Evolutionary conservation across 1,140 invertebrate genomes (phyloP).

Genomic region (Halictus rubicundus): DNA sequence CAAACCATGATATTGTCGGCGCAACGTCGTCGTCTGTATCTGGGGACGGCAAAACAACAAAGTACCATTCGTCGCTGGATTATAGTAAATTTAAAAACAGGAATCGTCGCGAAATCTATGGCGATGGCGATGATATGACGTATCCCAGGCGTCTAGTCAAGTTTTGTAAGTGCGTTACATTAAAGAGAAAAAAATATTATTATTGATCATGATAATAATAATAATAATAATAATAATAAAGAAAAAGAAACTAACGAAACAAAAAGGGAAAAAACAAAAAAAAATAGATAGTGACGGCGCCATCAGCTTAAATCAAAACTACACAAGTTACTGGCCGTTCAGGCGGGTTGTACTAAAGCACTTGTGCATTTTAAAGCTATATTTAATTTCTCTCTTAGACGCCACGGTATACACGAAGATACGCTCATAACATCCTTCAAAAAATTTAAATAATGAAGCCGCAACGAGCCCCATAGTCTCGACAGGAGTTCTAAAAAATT

Average conservation of each 20-base stretch:
- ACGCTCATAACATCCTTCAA: constrained; percentile 56
- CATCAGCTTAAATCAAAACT: constrained; percentile 42
- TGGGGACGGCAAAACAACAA: constrained; percentile 79
- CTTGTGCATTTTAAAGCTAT: constrained; percentile 55
- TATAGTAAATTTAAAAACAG: constrained; percentile 66
- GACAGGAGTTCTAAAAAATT: constrained; percentile 78
- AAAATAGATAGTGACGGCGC: constrained; percentile 19
- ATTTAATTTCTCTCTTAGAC: constrained; percentile 18
- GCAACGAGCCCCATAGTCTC: constrained; percentile 73
- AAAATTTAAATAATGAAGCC: constrained; percentile 71
- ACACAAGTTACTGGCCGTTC: constrained; percentile 56
- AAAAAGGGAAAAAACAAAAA: constrained; percentile 9
- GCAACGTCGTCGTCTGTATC: constrained; percentile 65
- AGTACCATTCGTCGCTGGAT: constrained; percentile 78
- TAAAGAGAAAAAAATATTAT: background rate
- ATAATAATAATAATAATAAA: background rate
- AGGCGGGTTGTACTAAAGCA: constrained; percentile 49
- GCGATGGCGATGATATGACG: constrained; percentile 49
- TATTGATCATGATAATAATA: background rate
- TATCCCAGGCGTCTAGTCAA: constrained; percentile 51
- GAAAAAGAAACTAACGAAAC: constrained; percentile 27
- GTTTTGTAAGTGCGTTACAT: constrained; percentile 26
- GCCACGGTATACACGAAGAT: constrained; percentile 50
- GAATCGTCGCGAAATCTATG: constrained; percentile 53
- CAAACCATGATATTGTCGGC: constrained; percentile 59